phyloP scores from a whole-genome alignment of 2,797 vertebrate genomes.

The Emys orbicularis region DNA sequence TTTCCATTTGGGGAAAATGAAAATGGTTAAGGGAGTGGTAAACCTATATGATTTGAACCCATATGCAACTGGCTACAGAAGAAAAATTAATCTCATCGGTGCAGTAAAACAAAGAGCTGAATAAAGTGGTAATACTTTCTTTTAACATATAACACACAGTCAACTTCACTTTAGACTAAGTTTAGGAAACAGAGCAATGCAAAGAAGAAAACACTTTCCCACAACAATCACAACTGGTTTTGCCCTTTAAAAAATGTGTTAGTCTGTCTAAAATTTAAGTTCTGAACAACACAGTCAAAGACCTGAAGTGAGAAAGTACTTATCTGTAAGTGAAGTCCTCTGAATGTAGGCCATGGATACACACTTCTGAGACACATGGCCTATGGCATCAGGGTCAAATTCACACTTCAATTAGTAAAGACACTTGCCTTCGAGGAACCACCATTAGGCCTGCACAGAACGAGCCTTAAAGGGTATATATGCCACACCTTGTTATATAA shows the following conservation, averaged over 20 bases:
- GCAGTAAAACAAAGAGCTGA: not conserved
- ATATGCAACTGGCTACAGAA: not conserved
- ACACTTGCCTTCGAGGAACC: not conserved
- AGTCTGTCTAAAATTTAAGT: not conserved
- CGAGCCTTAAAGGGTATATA: rapidly evolving
- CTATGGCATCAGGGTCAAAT: not conserved
- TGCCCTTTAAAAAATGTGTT: not conserved
- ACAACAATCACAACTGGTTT: not conserved
- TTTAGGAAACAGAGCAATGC: not conserved
- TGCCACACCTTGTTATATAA: not conserved
- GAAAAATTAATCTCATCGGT: not conserved
- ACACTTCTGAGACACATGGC: not conserved
- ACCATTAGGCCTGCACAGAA: not conserved
- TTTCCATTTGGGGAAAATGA: not conserved
- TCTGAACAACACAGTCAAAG: not conserved
- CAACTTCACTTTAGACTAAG: not conserved
- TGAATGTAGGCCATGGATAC: not conserved
- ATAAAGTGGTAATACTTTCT: not conserved
- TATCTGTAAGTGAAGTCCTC: not conserved
- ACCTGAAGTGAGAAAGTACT: not conserved
- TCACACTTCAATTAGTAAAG: not conserved
- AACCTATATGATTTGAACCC: not conserved
- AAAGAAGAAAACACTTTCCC: not conserved
- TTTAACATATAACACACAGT: not conserved
- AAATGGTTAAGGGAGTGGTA: not conserved